Base-by-base conservation (phyloP, 2,113 vertebrate genomes). In the Todiramphus saurophagus region DNA sequence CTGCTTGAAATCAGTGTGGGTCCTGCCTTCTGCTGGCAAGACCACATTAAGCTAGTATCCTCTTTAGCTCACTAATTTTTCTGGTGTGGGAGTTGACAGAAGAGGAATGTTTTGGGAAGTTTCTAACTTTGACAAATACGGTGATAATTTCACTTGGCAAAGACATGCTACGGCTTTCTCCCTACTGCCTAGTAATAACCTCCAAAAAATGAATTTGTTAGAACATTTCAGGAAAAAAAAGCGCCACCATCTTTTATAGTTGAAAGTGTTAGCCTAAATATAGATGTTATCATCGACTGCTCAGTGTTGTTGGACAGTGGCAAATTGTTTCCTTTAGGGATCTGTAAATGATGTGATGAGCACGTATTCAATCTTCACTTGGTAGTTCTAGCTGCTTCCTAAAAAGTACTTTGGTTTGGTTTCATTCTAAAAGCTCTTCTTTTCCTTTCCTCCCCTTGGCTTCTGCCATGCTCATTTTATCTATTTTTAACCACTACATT, bases 61-160 rank as follows among this genome's bases (percentile, higher is more conserved):
- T 90, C 35, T 39, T 51, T 39, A 31, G 23, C 50, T 94, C 33
- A 27, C 46, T 83, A 10, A 35, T 74, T 80, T 86, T 87, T 85
- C 76, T 81, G 37, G 23, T 62, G 31, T 74, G 73, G 44, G 46
- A 62, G 33, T 19, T 55, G 83, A 77, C 72, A 81, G 48, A 92
- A 81, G 70, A 85, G 30, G 14, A 86, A 30, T 50, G 41, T 74
- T 92, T 92, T 44, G 80, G 46, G 35, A 93, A 70, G 31, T 90
- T 94, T 89, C 41, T 81, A 15, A 55, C 51, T 90, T 80, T 59
- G 68, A 90, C 50, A 67, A 75, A 87, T 86, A 27, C 2, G 27
- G 18, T 67, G 64, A 64, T 80, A 81, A 93, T 90, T 90, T 90
- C 39, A 67, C n/a, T 86, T 90, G 79, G 41, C 72, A 93, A 80